Percentiles rank a stretch among this genome's conserved stretches.
Evolutionary conservation across 2,888 invertebrate genomes (phyloP).

Genomic region (Pinctada fucata): DNA sequence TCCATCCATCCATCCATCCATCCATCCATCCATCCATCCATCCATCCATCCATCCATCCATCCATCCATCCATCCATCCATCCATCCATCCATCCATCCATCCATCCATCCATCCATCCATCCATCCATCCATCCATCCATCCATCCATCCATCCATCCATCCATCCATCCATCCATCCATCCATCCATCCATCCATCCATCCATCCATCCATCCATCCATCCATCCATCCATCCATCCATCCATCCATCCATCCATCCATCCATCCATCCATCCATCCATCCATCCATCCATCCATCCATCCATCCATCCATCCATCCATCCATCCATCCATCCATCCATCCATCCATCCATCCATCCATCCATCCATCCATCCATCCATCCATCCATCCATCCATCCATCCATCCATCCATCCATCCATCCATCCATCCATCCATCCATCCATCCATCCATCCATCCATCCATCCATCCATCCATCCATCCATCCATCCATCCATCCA

Average conservation of each 20-base stretch:
- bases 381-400: conserved; percentile 2
- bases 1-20: conserved; percentile 2
- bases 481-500: conserved; percentile 2
- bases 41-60: conserved; percentile 2
- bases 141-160: conserved; percentile 2
- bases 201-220: conserved; percentile 2
- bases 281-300: conserved; percentile 2
- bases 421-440: conserved; percentile 2
- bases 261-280: conserved; percentile 2
- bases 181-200: conserved; percentile 2
- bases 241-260: conserved; percentile 1
- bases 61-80: conserved; percentile 2
- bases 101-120: conserved; percentile 2
- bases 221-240: conserved; percentile 2
- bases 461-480: conserved; percentile 2
- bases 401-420: conserved; percentile 2
- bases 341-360: conserved; percentile 2
- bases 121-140: conserved; percentile 2
- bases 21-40: conserved; percentile 2
- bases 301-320: conserved; percentile 2
- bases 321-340: conserved; percentile 2
- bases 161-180: conserved; percentile 2
- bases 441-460: conserved; percentile 2
- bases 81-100: conserved; percentile 2
- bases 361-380: conserved; percentile 2